phyloP scores from a whole-genome alignment of 2,113 vertebrate species.

The Pithys albifrons region DNA sequence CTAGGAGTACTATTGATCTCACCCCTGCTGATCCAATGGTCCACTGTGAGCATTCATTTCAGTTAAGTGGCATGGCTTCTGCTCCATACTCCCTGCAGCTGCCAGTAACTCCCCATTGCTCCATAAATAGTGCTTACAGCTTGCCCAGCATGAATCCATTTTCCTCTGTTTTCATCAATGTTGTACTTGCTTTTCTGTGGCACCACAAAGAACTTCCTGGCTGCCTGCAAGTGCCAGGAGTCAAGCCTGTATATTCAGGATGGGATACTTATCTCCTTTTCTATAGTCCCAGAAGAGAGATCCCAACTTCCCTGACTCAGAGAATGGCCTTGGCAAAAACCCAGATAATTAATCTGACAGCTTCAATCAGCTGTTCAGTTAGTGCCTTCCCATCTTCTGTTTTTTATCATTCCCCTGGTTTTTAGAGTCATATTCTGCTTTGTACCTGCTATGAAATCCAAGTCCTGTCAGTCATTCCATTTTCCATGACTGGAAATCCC shows the following conservation, averaged over 20 bases:
- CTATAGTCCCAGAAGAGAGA: slow-evolving; percentile 15
- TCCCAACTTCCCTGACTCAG: background rate
- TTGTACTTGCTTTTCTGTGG: slow-evolving; percentile 36
- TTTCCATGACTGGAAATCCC: background rate
- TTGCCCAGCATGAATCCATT: slow-evolving; percentile 35
- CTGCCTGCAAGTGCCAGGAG: background rate
- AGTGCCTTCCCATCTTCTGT: background rate
- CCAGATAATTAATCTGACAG: slow-evolving; percentile 43
- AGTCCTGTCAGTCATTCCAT: background rate
- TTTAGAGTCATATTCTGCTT: background rate
- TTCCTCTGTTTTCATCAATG: slow-evolving; percentile 22
- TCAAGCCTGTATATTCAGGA: slow-evolving; percentile 3
- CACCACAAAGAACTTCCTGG: background rate
- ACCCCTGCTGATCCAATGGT: slow-evolving; percentile 52
- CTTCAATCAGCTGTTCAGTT: slow-evolving; percentile 19
- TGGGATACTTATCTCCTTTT: background rate
- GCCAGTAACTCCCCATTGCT: slow-evolving; percentile 49
- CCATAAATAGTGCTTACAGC: slow-evolving; percentile 55
- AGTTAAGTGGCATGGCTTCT: slow-evolving; percentile 56
- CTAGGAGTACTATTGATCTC: slow-evolving; percentile 44
- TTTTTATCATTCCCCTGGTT: background rate
- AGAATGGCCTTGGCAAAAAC: slow-evolving; percentile 10
- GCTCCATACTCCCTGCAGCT: slow-evolving; percentile 18
- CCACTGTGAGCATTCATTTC: slow-evolving; percentile 57
- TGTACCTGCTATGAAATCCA: background rate